Evolutionary conservation across 2,888 invertebrate species (phyloP), one percentile per base, ranked within the genome.

Genomic region (Ophraella communa): DNA sequence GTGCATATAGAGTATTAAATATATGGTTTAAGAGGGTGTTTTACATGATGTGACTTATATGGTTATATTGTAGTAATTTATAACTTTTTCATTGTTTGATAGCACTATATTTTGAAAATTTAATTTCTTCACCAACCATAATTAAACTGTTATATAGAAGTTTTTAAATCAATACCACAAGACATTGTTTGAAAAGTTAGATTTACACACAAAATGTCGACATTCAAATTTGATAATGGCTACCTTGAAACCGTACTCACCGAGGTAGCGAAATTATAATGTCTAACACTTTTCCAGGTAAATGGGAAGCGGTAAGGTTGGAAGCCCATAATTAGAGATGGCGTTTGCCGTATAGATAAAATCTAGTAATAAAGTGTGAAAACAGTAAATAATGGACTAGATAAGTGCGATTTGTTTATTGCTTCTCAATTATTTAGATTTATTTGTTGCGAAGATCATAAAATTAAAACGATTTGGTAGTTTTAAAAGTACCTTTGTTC

Each of bases 301-400:
- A 39, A 39, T 39, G n/a, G 39, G 39, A 39, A 56, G 30, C 45
- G 30, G 21, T 45, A 45, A 45, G 44, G 45, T 47, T 30, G 27
- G 21, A 57, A 57, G 57, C 33, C 33, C 30, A 49, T 57, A 45
- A 57, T 57, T 57, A 57, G 35, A 57, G 14, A 14, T 42, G 47
- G 21, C 57, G 20, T 21, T 27, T 23, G 47, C 47, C 47, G n/a
- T 30, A 21, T 24, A 30, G 57, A 57, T 57, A 57, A 57, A 45
- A 57, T 57, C 57, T 33, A 23, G 21, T 57, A 57, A 33, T 57
- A 57, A 57, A 57, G 57, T 57, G 57, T 57, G 45, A 42, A 53
- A 39, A 23, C 17, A 24, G 14, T 39, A 47, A 57, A 57, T 57
- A 57, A 57, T 57, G 35, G 47, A 7, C 18, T 30, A n/a, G 47